A percentile compares a stretch with the other conserved stretches of the same genome.
Conservation (phyloP, 30 jellyfish, hydroid and myxozoan species). For the Sanderia malayensis region DNA sequence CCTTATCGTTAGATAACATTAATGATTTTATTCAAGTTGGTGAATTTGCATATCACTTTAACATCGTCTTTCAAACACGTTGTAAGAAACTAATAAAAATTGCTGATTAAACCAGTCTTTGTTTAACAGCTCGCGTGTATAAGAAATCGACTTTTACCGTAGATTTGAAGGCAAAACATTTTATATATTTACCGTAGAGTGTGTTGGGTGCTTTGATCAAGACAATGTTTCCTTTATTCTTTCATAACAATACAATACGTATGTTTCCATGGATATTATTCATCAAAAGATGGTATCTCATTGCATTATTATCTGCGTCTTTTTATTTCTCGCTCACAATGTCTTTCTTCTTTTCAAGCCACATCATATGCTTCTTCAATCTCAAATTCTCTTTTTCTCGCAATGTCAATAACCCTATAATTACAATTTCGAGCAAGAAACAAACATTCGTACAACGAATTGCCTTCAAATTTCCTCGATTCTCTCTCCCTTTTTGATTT, state of each 20-base stretch:
- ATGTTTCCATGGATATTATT: conserved; percentile 66
- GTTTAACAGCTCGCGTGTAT: not conserved
- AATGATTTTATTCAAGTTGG: not conserved
- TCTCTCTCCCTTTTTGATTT: too few species aligned
- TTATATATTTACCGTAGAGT: conserved; percentile 25
- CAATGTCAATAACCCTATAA: too few species aligned
- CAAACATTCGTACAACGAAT: too few species aligned
- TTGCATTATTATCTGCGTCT: conserved; percentile 43
- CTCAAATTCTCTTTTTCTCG: too few species aligned
- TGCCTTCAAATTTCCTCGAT: too few species aligned
- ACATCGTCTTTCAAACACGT: not conserved
- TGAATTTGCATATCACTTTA: not conserved
- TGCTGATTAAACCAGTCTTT: not conserved
- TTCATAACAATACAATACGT: conserved; percentile 25
- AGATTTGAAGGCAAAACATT: not conserved
- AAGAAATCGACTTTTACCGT: not conserved
- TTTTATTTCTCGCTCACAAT: conserved; percentile 35
- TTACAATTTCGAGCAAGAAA: too few species aligned
- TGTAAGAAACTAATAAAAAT: not conserved
- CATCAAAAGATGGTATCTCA: conserved; percentile 66
- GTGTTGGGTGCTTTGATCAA: conserved; percentile 36
- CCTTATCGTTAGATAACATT: not conserved
- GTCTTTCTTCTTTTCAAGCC: too few species aligned
- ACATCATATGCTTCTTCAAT: too few species aligned
- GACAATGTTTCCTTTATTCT: conserved; percentile 20